Percentiles rank a stretch among this genome's conserved stretches.
Conservation (phyloP, 2,113 vertebrate genomes). For the Podilymbus podiceps region DNA sequence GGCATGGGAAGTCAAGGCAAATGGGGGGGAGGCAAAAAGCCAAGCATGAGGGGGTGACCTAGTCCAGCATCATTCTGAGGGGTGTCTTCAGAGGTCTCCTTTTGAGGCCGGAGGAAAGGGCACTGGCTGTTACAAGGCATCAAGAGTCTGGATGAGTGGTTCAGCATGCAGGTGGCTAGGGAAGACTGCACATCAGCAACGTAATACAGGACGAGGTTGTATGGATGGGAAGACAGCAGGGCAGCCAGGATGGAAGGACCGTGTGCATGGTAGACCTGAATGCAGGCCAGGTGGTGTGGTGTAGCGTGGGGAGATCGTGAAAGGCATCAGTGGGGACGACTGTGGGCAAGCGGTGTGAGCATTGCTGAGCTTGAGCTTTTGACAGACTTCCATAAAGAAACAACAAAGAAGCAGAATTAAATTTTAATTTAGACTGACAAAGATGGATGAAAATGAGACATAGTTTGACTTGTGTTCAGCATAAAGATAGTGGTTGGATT, state of each 20-base stretch:
- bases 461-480: background rate
- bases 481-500: background rate
- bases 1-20: background rate
- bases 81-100: background rate
- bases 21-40: background rate
- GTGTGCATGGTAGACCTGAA: background rate
- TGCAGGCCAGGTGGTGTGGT: background rate
- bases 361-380: background rate
- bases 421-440: background rate
- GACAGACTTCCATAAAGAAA: background rate
- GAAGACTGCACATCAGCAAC: background rate
- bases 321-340: background rate
- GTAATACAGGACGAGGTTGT: background rate
- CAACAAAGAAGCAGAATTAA: background rate
- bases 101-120: fast-evolving
- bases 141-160: background rate
- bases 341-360: background rate
- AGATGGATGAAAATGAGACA: background rate
- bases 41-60: background rate
- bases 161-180: background rate
- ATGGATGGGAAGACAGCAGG: background rate
- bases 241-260: background rate
- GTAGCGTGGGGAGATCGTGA: background rate
- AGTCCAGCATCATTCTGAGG: background rate
- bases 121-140: background rate